Conservation (phyloP, 2,888 invertebrate species). For the Eupelmus urozonus region DNA sequence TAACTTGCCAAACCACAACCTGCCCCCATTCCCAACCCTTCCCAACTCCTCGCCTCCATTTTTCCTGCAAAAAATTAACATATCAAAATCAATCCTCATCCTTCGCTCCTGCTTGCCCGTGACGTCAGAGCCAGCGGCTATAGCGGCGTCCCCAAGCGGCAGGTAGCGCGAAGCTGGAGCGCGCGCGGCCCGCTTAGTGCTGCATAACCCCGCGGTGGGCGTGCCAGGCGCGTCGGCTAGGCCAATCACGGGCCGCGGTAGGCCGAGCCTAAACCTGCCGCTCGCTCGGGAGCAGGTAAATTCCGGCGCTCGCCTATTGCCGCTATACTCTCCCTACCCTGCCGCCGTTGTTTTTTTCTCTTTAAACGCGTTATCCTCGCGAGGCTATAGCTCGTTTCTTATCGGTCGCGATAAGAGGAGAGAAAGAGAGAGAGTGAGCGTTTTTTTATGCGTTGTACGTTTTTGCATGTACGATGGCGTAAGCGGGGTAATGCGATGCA, state of each 20-base stretch:
- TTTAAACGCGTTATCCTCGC: not conserved
- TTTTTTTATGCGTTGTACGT: no score
- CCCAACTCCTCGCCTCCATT: no score
- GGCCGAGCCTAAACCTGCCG: conserved; percentile 72
- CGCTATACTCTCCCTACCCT: not conserved
- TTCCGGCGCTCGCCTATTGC: conserved; percentile 59
- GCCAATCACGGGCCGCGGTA: conserved; percentile 74
- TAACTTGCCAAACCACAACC: no score
- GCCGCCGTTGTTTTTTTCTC: not conserved
- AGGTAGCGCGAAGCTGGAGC: conserved; percentile 52
- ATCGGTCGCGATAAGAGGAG: not conserved
- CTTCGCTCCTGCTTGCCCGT: not conserved
- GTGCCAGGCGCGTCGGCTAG: conserved; percentile 72
- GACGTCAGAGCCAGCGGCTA: not conserved
- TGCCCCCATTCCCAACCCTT: no score
- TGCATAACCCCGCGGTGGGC: conserved; percentile 70
- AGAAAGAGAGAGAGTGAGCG: no score
- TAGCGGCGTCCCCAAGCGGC: conserved; percentile 54
- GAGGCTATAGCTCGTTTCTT: not conserved
- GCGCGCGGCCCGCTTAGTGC: not conserved
- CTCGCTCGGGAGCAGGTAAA: conserved; percentile 62
- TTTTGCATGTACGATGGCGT: not conserved
- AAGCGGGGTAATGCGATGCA: not conserved
- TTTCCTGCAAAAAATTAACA: not conserved
- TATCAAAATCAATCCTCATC: not conserved